Conservation (phyloP, 2,888 invertebrate genomes). For the Monopis laevigella region DNA sequence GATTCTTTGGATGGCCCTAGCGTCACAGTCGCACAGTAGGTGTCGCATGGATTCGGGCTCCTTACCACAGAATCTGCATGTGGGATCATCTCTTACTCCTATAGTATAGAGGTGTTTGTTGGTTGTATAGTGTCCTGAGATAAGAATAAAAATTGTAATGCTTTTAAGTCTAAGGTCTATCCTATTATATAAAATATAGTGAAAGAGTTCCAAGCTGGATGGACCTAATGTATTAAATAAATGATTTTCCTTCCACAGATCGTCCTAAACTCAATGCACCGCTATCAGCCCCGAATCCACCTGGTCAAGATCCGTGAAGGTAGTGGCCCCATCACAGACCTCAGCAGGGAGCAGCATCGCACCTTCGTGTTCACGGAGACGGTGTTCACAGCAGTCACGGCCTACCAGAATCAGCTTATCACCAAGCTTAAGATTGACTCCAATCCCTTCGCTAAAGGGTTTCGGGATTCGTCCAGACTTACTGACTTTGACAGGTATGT, state of each 20-base stretch:
- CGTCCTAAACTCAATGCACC: slow-evolving; percentile 99
- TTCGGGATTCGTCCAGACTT: slow-evolving; percentile 93
- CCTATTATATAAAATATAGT: too few species aligned
- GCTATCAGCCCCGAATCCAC: slow-evolving; percentile 98
- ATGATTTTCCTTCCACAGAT: slow-evolving; percentile 73
- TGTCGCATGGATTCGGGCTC: too few species aligned
- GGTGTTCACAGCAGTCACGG: slow-evolving; percentile 98
- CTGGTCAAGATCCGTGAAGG: slow-evolving; percentile 78
- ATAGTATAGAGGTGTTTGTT: too few species aligned
- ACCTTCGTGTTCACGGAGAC: slow-evolving; percentile 98
- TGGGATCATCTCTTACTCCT: too few species aligned
- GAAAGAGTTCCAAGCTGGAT: too few species aligned
- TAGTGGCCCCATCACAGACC: slow-evolving; percentile 81
- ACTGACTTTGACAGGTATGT: slow-evolving; percentile 89
- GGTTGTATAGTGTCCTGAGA: too few species aligned
- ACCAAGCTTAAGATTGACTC: slow-evolving; percentile 98
- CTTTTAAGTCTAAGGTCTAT: too few species aligned
- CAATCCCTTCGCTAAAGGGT: slow-evolving; percentile 98
- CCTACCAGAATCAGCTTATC: slow-evolving; percentile 99
- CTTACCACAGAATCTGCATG: too few species aligned
- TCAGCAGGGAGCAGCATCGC: slow-evolving; percentile 90
- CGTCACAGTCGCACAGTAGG: too few species aligned
- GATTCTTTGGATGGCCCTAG: too few species aligned
- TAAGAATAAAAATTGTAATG: too few species aligned
- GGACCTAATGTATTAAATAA: too few species aligned